Percentiles rank a stretch among this genome's conserved stretches.
These are phyloP conservation scores for Mycetomoellerius zeteki DNA, from an alignment of 1,140 invertebrate species.

Conservation along the genomic window DNA sequence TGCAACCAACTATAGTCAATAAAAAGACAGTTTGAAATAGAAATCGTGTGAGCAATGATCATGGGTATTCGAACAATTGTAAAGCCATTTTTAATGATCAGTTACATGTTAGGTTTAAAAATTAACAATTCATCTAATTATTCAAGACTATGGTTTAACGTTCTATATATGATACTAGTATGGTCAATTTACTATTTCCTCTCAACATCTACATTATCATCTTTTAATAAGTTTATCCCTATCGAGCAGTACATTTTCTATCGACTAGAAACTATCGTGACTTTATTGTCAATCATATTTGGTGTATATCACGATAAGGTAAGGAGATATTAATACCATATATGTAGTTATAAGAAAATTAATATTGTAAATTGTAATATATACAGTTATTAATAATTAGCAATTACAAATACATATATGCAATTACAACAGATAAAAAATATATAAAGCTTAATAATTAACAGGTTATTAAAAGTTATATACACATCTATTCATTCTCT, in stretches of 20 bases:
- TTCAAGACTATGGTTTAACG: background rate
- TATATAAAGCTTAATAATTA: background rate
- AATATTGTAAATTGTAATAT: background rate
- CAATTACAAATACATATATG: background rate
- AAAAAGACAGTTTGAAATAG: background rate
- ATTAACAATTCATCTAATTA: background rate
- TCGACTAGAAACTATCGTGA: background rate
- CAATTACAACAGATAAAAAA: background rate
- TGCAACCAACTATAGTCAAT: background rate
- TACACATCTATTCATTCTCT: too few species aligned
- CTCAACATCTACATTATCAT: background rate
- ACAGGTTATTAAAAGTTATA: too few species aligned
- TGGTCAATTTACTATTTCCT: constrained; percentile 1
- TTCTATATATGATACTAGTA: background rate
- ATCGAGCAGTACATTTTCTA: background rate
- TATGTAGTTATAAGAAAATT: background rate
- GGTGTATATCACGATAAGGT: constrained; percentile 23
- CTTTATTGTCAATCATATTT: background rate
- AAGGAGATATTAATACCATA: background rate
- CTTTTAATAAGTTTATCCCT: background rate
- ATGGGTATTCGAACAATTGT: background rate
- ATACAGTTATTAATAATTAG: background rate
- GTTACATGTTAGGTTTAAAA: background rate
- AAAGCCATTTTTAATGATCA: background rate
- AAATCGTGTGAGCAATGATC: background rate